phyloP scores from a whole-genome alignment of 2,888 invertebrate genomes.

The Caenorhabditis sp. region DNA sequence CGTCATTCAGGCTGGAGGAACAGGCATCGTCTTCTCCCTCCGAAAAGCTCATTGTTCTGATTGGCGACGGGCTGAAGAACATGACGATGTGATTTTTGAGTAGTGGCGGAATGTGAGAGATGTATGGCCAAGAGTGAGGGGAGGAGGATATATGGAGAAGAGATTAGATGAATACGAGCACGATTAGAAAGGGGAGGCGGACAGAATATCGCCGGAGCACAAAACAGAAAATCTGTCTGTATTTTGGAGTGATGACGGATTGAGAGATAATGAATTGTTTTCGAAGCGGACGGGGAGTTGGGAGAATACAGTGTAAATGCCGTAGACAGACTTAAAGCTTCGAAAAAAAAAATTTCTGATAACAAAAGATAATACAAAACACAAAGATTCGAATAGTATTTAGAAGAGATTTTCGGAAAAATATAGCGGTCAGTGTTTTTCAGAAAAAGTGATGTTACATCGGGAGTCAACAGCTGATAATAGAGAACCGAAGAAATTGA shows the following conservation, averaged over 20 bases:
- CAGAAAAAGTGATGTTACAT: too few species aligned
- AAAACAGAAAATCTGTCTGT: conserved; percentile 52
- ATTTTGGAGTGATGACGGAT: conserved; percentile 10
- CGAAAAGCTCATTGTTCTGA: conserved; percentile 48
- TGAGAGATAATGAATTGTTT: conserved; percentile 19
- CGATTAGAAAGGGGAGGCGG: conserved; percentile 25
- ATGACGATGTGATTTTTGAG: conserved; percentile 3
- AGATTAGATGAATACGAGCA: conserved; percentile 43
- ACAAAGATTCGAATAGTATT: conserved; percentile 6
- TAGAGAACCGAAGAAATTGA: too few species aligned
- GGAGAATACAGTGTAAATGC: not conserved
- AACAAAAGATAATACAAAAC: conserved; percentile 10
- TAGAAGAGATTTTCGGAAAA: not conserved
- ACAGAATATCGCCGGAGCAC: conserved; percentile 21
- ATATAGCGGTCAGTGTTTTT: not conserved
- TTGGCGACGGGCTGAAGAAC: conserved; percentile 2
- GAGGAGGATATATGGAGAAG: not conserved
- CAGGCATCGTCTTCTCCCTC: conserved; percentile 44
- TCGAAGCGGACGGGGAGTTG: not conserved
- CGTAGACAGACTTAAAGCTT: not conserved
- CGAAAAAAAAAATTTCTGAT: not conserved
- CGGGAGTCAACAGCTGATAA: too few species aligned
- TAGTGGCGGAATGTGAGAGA: not conserved
- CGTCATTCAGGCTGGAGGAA: conserved; percentile 42
- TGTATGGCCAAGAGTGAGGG: not conserved